These are phyloP conservation scores for Pentamera pediparva DNA, from an alignment of 53 echinoderm and acorn worm species.

Conservation along the genomic window DNA sequence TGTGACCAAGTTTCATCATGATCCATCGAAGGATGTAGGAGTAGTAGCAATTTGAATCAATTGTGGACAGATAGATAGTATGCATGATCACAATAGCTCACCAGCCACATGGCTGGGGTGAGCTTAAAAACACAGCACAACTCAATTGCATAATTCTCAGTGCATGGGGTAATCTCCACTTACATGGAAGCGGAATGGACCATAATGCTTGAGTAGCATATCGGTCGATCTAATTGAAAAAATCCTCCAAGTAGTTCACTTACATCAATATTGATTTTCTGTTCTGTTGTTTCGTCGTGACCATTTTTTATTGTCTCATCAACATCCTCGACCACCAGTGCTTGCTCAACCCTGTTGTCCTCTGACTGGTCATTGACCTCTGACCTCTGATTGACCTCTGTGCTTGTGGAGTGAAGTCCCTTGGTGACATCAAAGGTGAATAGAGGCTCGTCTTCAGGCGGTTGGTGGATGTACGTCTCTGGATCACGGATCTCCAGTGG, in stretches of 20 bases:
- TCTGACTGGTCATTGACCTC: neutral
- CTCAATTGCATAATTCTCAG: too few species aligned
- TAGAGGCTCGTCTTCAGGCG: slow-evolving; percentile 60
- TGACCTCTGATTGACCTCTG: too few species aligned
- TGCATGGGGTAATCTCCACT: neutral
- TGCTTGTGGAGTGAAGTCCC: neutral
- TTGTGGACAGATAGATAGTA: too few species aligned
- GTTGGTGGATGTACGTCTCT: slow-evolving; percentile 48
- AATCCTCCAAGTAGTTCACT: slow-evolving; percentile 14
- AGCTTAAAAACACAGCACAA: too few species aligned
- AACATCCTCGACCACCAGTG: slow-evolving; percentile 40
- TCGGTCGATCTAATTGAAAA: too few species aligned
- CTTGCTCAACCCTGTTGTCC: neutral
- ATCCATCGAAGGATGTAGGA: too few species aligned
- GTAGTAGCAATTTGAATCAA: too few species aligned
- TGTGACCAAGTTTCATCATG: too few species aligned
- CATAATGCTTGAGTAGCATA: neutral
- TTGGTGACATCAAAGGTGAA: slow-evolving; percentile 75
- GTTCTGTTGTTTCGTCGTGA: neutral
- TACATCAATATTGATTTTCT: slow-evolving; percentile 95
- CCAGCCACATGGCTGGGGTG: too few species aligned
- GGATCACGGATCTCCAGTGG: slow-evolving; percentile 41
- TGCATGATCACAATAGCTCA: too few species aligned
- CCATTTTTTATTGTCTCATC: slow-evolving; percentile 36
- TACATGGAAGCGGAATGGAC: neutral